Evolutionary conservation across 2,888 invertebrate genomes (phyloP).

Genomic region (Drosophila longiperda): DNA sequence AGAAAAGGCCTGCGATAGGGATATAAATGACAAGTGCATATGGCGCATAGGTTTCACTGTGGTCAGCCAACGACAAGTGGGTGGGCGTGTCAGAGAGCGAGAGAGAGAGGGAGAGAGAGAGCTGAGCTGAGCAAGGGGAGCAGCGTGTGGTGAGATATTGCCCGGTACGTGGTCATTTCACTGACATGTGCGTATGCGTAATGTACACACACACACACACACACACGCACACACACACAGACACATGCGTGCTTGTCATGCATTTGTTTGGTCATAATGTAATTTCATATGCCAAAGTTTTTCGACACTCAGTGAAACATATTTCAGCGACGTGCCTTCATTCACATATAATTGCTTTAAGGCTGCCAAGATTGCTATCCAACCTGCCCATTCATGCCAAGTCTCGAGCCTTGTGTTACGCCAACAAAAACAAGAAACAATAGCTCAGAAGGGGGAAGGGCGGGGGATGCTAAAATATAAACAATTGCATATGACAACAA

Average conservation of each 20-base stretch:
- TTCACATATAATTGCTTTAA: constrained; percentile 66
- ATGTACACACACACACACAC: not conserved
- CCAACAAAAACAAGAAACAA: not conserved
- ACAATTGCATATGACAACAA: constrained; percentile 46
- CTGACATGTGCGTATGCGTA: not conserved
- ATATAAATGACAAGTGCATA: constrained; percentile 47
- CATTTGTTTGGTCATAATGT: constrained; percentile 35
- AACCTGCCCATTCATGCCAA: constrained; percentile 16
- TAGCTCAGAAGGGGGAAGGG: not conserved
- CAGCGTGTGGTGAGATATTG: not conserved
- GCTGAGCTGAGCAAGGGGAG: not conserved
- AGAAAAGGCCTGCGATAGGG: constrained; percentile 6
- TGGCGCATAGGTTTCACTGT: constrained; percentile 41
- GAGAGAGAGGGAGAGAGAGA: too few species aligned
- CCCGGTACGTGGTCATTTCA: constrained; percentile 2
- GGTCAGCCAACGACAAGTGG: constrained; percentile 33
- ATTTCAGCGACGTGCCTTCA: constrained; percentile 68
- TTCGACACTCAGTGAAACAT: constrained; percentile 69
- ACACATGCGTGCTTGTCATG: constrained; percentile 13
- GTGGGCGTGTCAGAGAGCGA: not conserved
- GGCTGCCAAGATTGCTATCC: constrained; percentile 21
- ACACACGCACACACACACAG: too few species aligned
- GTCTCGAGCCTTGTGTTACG: not conserved
- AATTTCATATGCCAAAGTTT: constrained; percentile 70
- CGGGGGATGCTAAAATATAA: constrained; percentile 2